phyloP scores from a whole-genome alignment of 2,888 invertebrate genomes.

The Galeruca laticollis region DNA sequence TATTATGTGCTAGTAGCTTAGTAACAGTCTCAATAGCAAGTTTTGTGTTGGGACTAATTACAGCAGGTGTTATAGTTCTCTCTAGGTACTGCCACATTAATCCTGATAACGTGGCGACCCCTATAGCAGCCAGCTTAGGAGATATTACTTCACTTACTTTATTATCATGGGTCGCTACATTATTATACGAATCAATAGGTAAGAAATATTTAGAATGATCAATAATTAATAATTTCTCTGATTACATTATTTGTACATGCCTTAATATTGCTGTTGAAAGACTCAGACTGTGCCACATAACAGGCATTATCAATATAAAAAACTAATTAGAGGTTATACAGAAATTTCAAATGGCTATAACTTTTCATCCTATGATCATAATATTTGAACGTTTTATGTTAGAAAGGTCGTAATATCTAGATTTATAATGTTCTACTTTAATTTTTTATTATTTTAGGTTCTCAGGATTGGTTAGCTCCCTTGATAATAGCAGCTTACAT shows the following conservation, averaged over 20 bases:
- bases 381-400: too few species aligned
- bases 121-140: slow-evolving; percentile 84
- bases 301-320: too few species aligned
- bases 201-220: slow-evolving; percentile 56
- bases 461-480: slow-evolving; percentile 75
- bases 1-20: slow-evolving; percentile 80
- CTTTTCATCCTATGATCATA: too few species aligned
- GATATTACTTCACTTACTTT: slow-evolving; percentile 79
- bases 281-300: too few species aligned
- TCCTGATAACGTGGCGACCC: slow-evolving; percentile 85
- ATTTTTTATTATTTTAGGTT: slow-evolving; percentile 57
- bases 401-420: too few species aligned
- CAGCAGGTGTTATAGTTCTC: slow-evolving; percentile 78
- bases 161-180: slow-evolving; percentile 72
- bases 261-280: too few species aligned
- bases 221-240: neutral
- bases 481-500: slow-evolving; percentile 74
- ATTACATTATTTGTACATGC: too few species aligned
- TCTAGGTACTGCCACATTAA: slow-evolving; percentile 79
- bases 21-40: slow-evolving; percentile 83
- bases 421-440: too few species aligned
- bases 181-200: slow-evolving; percentile 72
- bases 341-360: too few species aligned
- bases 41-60: slow-evolving; percentile 77
- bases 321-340: too few species aligned